A percentile compares a stretch with the other conserved stretches of the same genome.
These are phyloP conservation scores for Agriopis leucophaearia DNA, from an alignment of 2,888 invertebrate species.

Conservation along the genomic window DNA sequence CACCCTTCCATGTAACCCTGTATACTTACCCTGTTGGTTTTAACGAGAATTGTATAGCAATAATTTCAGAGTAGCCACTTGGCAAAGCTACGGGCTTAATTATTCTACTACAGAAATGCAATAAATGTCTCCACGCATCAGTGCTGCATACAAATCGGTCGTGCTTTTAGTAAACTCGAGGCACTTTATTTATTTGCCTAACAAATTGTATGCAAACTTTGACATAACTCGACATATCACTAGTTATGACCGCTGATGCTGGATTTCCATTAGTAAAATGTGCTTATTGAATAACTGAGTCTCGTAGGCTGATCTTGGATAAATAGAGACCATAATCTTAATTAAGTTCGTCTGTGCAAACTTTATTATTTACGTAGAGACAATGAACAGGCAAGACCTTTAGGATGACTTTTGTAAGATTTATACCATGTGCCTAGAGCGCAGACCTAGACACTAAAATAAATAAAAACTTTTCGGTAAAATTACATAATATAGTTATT, in stretches of 20 bases:
- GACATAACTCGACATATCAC: constrained; percentile 49
- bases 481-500: too few species aligned
- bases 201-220: constrained; percentile 51
- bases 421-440: not conserved
- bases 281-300: constrained; percentile 40
- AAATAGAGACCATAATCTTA: constrained; percentile 19
- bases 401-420: not conserved
- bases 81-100: constrained; percentile 57
- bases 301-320: constrained; percentile 7
- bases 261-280: constrained; percentile 47
- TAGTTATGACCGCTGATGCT: constrained; percentile 40
- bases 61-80: constrained; percentile 35
- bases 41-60: not conserved
- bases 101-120: constrained; percentile 59
- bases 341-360: constrained; percentile 10
- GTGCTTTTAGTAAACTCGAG: constrained; percentile 57
- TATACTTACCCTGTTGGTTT: not conserved
- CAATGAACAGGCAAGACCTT: constrained; percentile 7
- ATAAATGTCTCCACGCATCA: constrained; percentile 68
- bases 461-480: too few species aligned
- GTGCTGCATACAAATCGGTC: constrained; percentile 73
- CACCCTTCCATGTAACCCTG: not conserved
- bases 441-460: not conserved
- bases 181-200: constrained; percentile 54
- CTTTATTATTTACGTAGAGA: constrained; percentile 2